Base-by-base conservation (phyloP, 2,113 vertebrate genomes). In the Halcyon malimbica region DNA sequence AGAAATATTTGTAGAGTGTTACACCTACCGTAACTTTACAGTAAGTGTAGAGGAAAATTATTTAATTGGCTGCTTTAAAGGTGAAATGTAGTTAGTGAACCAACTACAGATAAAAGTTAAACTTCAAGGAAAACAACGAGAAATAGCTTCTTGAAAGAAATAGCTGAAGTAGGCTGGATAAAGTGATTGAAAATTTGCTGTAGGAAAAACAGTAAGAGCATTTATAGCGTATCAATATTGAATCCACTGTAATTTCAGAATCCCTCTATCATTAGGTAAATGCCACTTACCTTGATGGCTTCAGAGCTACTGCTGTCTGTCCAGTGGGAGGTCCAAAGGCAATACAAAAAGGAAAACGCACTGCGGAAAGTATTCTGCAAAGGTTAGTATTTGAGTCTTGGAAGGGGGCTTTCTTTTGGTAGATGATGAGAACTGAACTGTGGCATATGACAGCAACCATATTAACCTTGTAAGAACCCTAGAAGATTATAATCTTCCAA, bases 281-380 rank as follows among this genome's bases (percentile, higher is more conserved):
- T 91, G 98, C 98, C 39, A 99, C 98, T 68, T 99, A 98, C 83
- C 94, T 98, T 92, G 98, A 99, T 73, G 98, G 98, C 7, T 99
- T 98, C 97, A 98, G 98, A 97, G 98, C 98, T 35, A 99, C 98
- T 25, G 98, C 98, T 9, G 98, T 99, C 42, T 99, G 98, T 96
- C 97, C 98, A 8, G 97, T 98, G 16, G 98, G 97, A 59, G 98
- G 98, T 3, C 98, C 98, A 17, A 98, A 98, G 86, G 98, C 98
- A 1, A 86, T 88, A 3, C 96, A 99, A 21, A 99, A 99, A 95
- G 98, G 98, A 92, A 97, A 97, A 35, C 93, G 95, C 53, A 98
- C 98, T 20, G 99, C 98, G 0, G 98, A 99, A 68, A 97, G 97
- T 92, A 98, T 99, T 96, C 94, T 99, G 83, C 98, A 98, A 96